Conservation (phyloP, 2,797 vertebrate genomes). For the Chromobotia macracanthus region DNA sequence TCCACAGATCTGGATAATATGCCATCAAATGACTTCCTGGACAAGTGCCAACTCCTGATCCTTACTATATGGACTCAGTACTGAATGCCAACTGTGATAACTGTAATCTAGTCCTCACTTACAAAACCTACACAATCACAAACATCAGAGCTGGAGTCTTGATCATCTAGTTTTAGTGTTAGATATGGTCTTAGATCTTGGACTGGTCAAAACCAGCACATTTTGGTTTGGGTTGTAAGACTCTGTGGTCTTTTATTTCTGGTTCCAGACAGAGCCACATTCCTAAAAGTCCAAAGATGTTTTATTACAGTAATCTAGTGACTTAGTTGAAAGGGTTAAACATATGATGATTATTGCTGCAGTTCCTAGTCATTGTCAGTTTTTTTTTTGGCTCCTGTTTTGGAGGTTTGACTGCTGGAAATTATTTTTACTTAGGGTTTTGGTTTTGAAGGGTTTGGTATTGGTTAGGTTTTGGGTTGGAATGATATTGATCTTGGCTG, state of each 20-base stretch:
- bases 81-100: slow-evolving; percentile 20
- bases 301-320: slow-evolving; percentile 17
- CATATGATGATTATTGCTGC: not conserved
- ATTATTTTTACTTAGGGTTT: not conserved
- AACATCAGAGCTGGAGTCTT: slow-evolving; percentile 28
- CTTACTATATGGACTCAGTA: not conserved
- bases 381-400: slow-evolving; percentile 5
- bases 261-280: slow-evolving; percentile 10
- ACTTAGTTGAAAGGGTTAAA: not conserved
- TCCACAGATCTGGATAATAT: slow-evolving; percentile 29
- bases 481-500: slow-evolving; percentile 7
- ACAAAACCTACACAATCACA: not conserved
- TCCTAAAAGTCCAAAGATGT: slow-evolving; percentile 32
- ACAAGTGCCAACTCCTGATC: slow-evolving; percentile 30
- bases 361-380: not conserved
- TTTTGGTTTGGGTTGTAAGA: not conserved
- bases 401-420: not conserved
- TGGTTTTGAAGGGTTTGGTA: not conserved
- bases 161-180: slow-evolving; percentile 25
- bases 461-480: not conserved
- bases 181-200: not conserved
- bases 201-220: slow-evolving; percentile 32
- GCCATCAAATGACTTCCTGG: slow-evolving; percentile 15
- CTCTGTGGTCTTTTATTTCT: not conserved
- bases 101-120: slow-evolving; percentile 8